Base-by-base conservation (phyloP, 2,888 invertebrate species). In the Folsomia manolachei region DNA sequence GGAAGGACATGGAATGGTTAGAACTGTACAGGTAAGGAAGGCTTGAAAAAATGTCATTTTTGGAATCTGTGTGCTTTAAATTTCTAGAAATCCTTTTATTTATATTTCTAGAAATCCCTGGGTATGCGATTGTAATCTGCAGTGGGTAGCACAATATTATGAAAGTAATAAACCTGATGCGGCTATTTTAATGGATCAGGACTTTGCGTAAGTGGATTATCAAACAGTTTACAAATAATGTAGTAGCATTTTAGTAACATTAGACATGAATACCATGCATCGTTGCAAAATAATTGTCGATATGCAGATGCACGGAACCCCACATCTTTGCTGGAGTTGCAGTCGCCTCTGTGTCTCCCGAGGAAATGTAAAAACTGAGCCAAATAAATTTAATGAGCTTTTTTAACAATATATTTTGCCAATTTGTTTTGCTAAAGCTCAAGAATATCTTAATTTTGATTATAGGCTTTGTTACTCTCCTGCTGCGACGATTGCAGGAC, bases 111-210 rank as follows among this genome's bases (percentile, higher is more conserved):
- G 39, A 39, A 78, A 77, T 53, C 73, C 72, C 14, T 79, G 77
- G 76, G 39, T 73, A n/a, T 80, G 80, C 56, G 80, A 80, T 68
- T 80, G 80, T 26, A 76, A 78, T 61, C 56, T 80, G 11, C 76
- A 78, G 60, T 80, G 80, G 80, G 75, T 78, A 4, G 56, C 77
- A 0, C 74, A 75, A 18, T 77, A 71, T 23, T 70, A 65, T 62
- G 24, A 21, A 21, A 56, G 69, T 19, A 66, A 64, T 7, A 69
- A 69, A 4, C 1, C 52, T 9, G 76, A 79, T 18, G 79, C 79
- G 25, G 27, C 69, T 1, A 74, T 77, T 27, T 63, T 80, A 0
- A 74, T 66, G 1, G 80, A 80, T 51, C 64, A 56, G 9, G 75
- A 78, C 25, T 75, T 75, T 27, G 68, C 69, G 74, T 75, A 65